phyloP scores from a whole-genome alignment of 2,113 vertebrate species.

The Anoura caudifer region DNA sequence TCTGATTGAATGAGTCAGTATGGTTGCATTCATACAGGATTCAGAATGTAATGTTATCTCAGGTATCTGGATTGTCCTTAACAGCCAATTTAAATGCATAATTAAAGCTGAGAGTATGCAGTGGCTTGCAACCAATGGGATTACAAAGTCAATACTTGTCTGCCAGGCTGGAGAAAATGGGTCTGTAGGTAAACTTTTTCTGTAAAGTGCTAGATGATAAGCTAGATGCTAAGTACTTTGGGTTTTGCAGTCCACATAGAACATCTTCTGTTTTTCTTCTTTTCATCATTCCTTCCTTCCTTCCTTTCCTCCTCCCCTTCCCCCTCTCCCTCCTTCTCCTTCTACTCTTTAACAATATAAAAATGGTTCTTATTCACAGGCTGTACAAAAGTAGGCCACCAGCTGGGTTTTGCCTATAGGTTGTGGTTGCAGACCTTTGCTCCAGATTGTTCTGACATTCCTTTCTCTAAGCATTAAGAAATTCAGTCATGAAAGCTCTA shows the following conservation, averaged over 20 bases:
- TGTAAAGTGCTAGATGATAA: not conserved
- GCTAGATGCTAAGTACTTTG: not conserved
- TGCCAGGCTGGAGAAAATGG: not conserved
- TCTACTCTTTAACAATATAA: not conserved
- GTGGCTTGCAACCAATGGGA: not conserved
- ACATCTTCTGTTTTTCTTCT: not conserved
- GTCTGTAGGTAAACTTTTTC: not conserved
- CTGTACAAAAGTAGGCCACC: not conserved
- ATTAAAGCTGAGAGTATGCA: not conserved
- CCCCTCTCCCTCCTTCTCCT: not conserved
- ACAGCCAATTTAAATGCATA: not conserved
- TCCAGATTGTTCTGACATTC: not conserved
- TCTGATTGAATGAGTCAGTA: not conserved
- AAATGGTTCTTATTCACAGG: not conserved
- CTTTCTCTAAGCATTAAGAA: not conserved
- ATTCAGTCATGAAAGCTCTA: not conserved
- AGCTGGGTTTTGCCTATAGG: not conserved
- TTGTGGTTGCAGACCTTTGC: not conserved
- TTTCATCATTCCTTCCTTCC: not conserved
- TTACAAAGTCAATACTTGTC: not conserved
- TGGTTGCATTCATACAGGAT: not conserved
- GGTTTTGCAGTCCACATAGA: not conserved
- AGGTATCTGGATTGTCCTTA: not conserved
- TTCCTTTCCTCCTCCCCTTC: too few species aligned
- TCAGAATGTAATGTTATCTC: not conserved